phyloP scores from a whole-genome alignment of 1,140 invertebrate genomes.

The Drepana arcuata region DNA sequence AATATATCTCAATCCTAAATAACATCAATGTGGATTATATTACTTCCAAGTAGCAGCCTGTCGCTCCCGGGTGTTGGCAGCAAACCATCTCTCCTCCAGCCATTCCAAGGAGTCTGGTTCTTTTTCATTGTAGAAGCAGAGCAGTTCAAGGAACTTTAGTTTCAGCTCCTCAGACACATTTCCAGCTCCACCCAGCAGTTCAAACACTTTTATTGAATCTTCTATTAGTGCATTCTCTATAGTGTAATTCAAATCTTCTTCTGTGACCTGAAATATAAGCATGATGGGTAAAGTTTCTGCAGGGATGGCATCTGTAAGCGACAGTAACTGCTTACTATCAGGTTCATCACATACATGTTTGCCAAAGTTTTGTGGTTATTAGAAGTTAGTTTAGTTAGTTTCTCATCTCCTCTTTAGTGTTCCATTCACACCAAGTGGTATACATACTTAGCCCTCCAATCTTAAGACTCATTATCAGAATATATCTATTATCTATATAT shows the following conservation, averaged over 20 bases:
- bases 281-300: neutral
- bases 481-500: too few species aligned
- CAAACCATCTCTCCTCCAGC: slow-evolving; percentile 86
- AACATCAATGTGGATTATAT: too few species aligned
- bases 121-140: slow-evolving; percentile 86
- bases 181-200: slow-evolving; percentile 77
- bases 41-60: slow-evolving; percentile 82
- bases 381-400: too few species aligned
- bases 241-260: slow-evolving; percentile 74
- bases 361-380: too few species aligned
- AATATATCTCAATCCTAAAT: too few species aligned
- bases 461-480: too few species aligned
- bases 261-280: slow-evolving; percentile 68
- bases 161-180: slow-evolving; percentile 75
- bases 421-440: too few species aligned
- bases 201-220: slow-evolving; percentile 83
- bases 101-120: slow-evolving; percentile 78
- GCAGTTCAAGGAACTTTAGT: slow-evolving; percentile 83
- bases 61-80: slow-evolving; percentile 64
- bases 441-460: too few species aligned
- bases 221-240: slow-evolving; percentile 77
- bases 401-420: too few species aligned
- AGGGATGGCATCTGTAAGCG: too few species aligned
- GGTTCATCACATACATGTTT: too few species aligned
- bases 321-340: too few species aligned